phyloP scores from a whole-genome alignment of 2,888 invertebrate species.

The Busseola fusca region DNA sequence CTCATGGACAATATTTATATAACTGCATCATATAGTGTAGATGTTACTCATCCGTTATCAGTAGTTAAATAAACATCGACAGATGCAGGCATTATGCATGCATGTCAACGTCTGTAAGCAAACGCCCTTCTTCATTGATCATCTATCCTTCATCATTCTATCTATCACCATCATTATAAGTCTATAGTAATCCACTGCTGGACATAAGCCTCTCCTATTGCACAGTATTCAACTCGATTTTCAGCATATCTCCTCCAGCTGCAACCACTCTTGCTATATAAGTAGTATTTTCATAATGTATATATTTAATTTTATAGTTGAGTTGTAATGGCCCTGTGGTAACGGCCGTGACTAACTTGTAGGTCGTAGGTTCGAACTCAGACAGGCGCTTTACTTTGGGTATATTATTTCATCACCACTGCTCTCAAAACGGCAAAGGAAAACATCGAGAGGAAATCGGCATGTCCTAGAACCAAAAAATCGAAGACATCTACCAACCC shows the following conservation, averaged over 20 bases:
- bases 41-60: constrained; percentile 6
- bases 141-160: neutral
- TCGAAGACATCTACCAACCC: neutral
- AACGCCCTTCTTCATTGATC: neutral
- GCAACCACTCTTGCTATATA: no score
- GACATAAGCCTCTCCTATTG: no score
- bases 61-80: constrained; percentile 15
- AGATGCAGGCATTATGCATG: neutral
- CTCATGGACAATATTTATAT: constrained; percentile 32
- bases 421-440: neutral
- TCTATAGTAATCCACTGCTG: no score
- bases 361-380: no score
- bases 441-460: neutral
- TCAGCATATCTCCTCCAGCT: no score
- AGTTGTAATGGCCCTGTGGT: no score
- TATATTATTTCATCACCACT: no score
- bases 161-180: neutral
- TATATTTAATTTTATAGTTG: neutral
- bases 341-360: no score
- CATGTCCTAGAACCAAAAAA: neutral
- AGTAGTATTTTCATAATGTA: neutral
- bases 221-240: no score
- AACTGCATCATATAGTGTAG: constrained; percentile 13
- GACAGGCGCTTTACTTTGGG: no score
- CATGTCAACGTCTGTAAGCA: constrained; percentile 5